A percentile compares a stretch with the other conserved stretches of the same genome.
Conservation (phyloP, 2,888 invertebrate species). For the Lithophane socia region DNA sequence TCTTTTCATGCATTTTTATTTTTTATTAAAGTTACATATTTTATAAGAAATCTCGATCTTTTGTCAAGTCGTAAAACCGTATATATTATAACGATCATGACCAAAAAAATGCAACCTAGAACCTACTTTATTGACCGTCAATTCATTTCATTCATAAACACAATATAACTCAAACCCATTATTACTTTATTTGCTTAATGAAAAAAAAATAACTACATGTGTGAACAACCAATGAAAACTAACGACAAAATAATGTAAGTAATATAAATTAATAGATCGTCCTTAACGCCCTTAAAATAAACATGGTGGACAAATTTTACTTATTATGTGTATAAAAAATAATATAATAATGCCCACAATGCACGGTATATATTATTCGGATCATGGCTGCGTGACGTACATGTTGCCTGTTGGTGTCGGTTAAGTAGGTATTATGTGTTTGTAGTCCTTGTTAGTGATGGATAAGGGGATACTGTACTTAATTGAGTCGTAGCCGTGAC, state of each 20-base stretch:
- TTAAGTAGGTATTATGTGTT: constrained; percentile 52
- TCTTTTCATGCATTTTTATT: neutral
- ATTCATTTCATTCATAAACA: constrained; percentile 17
- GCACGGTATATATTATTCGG: constrained; percentile 64
- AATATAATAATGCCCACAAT: constrained; percentile 36
- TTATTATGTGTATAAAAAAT: constrained; percentile 49
- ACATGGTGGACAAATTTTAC: constrained; percentile 52
- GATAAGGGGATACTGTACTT: constrained; percentile 39
- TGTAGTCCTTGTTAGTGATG: constrained; percentile 49
- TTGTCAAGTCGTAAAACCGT: neutral
- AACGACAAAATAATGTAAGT: constrained; percentile 47
- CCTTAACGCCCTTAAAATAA: constrained; percentile 51
- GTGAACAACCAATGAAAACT: constrained; percentile 38
- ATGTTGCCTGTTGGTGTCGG: constrained; percentile 48
- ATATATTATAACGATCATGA: neutral
- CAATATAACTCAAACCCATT: constrained; percentile 25
- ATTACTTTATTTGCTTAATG: constrained; percentile 47
- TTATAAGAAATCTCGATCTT: neutral
- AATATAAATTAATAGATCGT: constrained; percentile 30
- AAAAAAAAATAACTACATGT: constrained; percentile 50
- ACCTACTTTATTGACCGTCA: constrained; percentile 1
- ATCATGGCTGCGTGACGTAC: constrained; percentile 69
- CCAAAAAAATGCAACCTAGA: neutral
- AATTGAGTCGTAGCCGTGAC: constrained; percentile 37
- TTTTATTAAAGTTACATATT: neutral